phyloP scores from a whole-genome alignment of 2,888 invertebrate genomes.

The Reticulitermes lucifugus region DNA sequence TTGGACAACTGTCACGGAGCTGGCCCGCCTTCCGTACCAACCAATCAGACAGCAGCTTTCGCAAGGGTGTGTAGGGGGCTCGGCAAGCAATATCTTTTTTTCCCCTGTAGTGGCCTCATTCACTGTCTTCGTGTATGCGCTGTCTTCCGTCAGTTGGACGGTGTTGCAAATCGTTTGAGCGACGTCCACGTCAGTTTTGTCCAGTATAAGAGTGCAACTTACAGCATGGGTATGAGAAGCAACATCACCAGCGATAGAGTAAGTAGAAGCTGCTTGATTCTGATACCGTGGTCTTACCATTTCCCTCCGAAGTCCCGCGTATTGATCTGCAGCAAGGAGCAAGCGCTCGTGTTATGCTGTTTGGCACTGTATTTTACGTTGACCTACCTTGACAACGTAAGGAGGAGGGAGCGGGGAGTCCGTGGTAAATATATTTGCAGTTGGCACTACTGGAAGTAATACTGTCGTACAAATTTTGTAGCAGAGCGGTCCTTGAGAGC shows the following conservation, averaged over 20 bases:
- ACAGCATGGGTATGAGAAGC: conserved; percentile 39
- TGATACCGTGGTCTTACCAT: neutral
- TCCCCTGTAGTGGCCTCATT: conserved; percentile 39
- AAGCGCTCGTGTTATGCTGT: conserved; percentile 30
- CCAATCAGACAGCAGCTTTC: conserved; percentile 32
- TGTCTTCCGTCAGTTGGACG: neutral
- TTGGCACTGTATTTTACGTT: neutral
- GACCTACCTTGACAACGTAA: neutral
- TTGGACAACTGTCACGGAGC: neutral
- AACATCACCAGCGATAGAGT: conserved; percentile 33
- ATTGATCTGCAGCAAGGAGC: neutral
- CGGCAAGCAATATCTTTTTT: neutral
- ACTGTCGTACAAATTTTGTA: no score
- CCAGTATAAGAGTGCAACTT: neutral
- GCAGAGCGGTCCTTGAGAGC: no score
- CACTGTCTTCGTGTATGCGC: neutral
- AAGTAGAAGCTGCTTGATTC: neutral
- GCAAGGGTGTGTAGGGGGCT: conserved; percentile 41
- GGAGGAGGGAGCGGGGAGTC: neutral
- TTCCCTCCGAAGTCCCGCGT: neutral
- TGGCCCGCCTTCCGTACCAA: conserved; percentile 15
- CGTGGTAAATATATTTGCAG: neutral
- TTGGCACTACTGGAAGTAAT: neutral
- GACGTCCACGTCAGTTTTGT: neutral
- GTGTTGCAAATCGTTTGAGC: conserved; percentile 13